A percentile compares a stretch with the other conserved stretches of the same genome.
These are phyloP conservation scores for Zaprionus capensis DNA, from an alignment of 1,140 invertebrate species.

Conservation along the genomic window DNA sequence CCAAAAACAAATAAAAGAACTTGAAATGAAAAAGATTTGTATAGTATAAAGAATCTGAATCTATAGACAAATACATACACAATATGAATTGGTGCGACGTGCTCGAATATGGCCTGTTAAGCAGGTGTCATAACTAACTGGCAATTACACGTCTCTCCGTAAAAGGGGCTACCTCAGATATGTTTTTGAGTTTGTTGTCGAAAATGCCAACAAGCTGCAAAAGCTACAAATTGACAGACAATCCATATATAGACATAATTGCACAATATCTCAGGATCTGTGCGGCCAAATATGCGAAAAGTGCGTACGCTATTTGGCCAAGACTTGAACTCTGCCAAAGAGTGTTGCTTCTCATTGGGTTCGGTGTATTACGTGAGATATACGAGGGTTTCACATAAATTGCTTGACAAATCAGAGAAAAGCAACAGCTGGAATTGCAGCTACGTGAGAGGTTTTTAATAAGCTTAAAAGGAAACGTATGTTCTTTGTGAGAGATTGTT, in stretches of 20 bases:
- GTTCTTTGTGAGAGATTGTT: too few relatives aligned
- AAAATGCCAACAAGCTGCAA: slow-evolving; percentile 20
- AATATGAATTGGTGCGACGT: slow-evolving; percentile 2
- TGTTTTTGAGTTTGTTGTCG: slow-evolving; percentile 12
- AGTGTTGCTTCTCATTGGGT: not conserved
- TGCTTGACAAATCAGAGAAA: too few relatives aligned
- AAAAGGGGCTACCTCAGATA: slow-evolving; percentile 17
- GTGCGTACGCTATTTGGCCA: not conserved
- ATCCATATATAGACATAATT: slow-evolving; percentile 26
- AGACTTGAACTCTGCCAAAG: not conserved
- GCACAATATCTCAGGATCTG: slow-evolving; percentile 23
- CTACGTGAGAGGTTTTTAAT: too few relatives aligned
- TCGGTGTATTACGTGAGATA: not conserved
- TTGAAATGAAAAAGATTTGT: slow-evolving; percentile 6
- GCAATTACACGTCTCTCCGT: slow-evolving; percentile 29
- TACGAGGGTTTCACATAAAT: not conserved
- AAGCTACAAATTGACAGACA: slow-evolving; percentile 31
- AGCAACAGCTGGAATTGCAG: too few relatives aligned
- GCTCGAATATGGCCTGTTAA: slow-evolving; percentile 22
- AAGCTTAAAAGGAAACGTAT: too few relatives aligned
- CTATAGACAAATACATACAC: not conserved
- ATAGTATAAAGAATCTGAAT: not conserved
- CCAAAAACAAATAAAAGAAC: slow-evolving; percentile 9
- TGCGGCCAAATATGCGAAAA: not conserved
- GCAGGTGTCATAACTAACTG: slow-evolving; percentile 51